Evolutionary conservation across 1,140 invertebrate species (phyloP).

Genomic region (Rhopalosiphum maidis): DNA sequence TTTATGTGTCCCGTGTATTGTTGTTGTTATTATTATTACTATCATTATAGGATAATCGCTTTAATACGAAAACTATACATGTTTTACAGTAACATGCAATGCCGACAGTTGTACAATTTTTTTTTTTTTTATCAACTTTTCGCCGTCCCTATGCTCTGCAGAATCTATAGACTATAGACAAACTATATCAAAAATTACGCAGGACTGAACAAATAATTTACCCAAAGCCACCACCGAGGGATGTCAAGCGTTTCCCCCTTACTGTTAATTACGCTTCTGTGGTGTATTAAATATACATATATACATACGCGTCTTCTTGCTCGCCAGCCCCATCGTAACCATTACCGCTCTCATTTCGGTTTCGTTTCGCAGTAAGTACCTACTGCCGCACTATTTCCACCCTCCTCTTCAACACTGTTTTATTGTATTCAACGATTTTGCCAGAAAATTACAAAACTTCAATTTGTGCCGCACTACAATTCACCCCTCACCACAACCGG

Average conservation of each 20-base stretch:
- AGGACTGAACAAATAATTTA: neutral
- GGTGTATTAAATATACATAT: neutral
- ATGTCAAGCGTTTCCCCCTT: neutral
- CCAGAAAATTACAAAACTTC: neutral
- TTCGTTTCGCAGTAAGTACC: neutral
- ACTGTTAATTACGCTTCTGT: neutral
- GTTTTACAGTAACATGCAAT: neutral
- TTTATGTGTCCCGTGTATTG: neutral
- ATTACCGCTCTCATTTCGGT: neutral
- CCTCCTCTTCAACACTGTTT: neutral
- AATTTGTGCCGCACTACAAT: neutral
- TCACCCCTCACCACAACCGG: no score
- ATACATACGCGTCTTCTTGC: neutral
- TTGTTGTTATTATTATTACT: neutral
- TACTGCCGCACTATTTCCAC: neutral
- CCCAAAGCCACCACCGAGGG: neutral
- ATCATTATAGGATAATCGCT: neutral
- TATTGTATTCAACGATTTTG: neutral
- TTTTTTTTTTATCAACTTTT: neutral
- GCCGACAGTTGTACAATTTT: neutral
- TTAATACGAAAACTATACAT: slow-evolving; percentile 11
- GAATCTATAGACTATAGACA: no score
- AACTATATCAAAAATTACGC: neutral
- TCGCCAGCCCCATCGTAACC: neutral
- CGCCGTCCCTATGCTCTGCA: neutral